Evolutionary conservation across 2,113 vertebrate genomes (phyloP), one percentile per base, ranked within the genome.

Genomic region (Ondatra zibethicus): DNA sequence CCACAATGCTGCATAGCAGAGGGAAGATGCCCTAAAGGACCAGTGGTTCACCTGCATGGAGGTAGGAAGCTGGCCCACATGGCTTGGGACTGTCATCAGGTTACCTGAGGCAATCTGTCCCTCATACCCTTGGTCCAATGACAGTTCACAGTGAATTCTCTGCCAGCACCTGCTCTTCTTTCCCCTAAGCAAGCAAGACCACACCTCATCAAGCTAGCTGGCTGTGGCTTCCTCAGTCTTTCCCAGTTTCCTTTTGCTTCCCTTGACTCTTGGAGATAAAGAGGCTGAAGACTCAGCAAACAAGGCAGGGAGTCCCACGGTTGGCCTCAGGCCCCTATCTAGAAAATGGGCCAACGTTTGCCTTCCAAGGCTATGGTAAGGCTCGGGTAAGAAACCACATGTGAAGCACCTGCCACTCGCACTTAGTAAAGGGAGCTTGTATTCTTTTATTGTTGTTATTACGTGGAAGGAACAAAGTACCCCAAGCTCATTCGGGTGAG

Each of bases 341-440:
- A 88, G 78, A 91, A 89, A 96, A 80, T 50, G 72, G 77, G 70
- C 42, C 16, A 63, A 76, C 4, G 21, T 9, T 55, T 63, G 36
- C 61, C 29, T 70, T 50, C 58, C 75, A 68, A 76, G 75, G 45
- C 52, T 89, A 9, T n/a, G 75, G 63, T 68, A 72, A 87, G 72
- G 68, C 82, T 58, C 2, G 12, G 65, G 52, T 27, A 89, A 86
- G 80, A 89, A 95, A 77, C 52, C 4, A 9, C 8, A 52, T 2
- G 0, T 36, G 12, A 82, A 88, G 75, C 81, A 86, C 93, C 87
- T 96, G 92, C 82, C 78, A 68, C 63, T 16, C 19, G 77, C 88
- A 94, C 91, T 94, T 76, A 36, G 61, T 93, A 95, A 95, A 96
- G 52, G 27, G 8, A 12, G 89, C 89, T 92, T 47, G 94, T 92